Conservation (phyloP, 64 coral and sea anemone species). For the Porites australiensis region DNA sequence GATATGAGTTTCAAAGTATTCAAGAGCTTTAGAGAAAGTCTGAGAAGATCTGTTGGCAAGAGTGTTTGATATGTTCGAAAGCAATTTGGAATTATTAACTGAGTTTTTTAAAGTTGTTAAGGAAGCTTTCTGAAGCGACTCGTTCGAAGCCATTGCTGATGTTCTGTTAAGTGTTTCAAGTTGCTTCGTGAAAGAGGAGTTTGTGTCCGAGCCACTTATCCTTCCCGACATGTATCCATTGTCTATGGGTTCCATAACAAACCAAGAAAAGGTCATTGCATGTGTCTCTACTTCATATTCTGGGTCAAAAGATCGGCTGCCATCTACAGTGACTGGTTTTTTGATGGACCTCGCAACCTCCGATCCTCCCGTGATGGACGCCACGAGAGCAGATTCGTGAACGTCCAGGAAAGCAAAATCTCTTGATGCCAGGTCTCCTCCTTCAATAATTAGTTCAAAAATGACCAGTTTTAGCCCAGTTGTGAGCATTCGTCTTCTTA, state of each 20-base stretch:
- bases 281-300: neutral
- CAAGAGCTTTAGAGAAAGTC: neutral
- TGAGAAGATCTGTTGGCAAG: neutral
- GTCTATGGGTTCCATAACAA: neutral
- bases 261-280: neutral
- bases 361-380: neutral
- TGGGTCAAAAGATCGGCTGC: neutral
- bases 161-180: no score
- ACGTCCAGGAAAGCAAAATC: neutral
- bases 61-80: no score
- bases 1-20: neutral
- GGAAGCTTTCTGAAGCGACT: no score
- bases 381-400: neutral
- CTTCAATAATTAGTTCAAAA: neutral
- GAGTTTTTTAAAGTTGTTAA: no score
- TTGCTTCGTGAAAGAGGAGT: no score
- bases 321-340: neutral
- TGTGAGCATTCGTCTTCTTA: neutral
- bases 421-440: neutral
- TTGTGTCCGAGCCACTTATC: neutral
- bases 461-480: neutral
- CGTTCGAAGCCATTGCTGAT: no score
- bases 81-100: no score
- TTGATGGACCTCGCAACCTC: neutral
- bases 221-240: neutral